Conservation (phyloP, 2,888 invertebrate genomes). For the Pollenia amentaria region DNA sequence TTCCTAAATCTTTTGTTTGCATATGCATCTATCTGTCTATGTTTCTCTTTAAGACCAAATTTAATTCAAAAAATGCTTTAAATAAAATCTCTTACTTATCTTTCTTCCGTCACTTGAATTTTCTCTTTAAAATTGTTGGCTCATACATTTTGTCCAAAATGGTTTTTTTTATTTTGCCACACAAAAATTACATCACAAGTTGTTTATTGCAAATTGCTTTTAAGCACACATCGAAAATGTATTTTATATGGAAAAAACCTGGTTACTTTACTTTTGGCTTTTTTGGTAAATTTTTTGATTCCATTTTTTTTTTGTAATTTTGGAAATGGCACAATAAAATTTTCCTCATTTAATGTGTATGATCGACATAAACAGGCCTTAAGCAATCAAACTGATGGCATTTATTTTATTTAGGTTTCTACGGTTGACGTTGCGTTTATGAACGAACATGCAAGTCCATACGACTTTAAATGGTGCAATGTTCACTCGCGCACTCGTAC, state of each 20-base stretch:
- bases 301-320: conserved; percentile 16
- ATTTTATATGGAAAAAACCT: conserved; percentile 16
- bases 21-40: too few species aligned
- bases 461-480: conserved; percentile 42
- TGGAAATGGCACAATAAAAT: conserved; percentile 40
- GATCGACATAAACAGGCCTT: conserved; percentile 72
- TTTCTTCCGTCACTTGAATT: not conserved
- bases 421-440: conserved; percentile 35
- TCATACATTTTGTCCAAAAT: not conserved
- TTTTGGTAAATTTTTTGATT: conserved; percentile 3
- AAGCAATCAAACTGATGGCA: conserved; percentile 60
- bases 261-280: conserved; percentile 43
- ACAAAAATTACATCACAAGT: conserved; percentile 27
- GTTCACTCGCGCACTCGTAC: conserved; percentile 34
- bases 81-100: not conserved
- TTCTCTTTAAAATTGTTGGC: not conserved
- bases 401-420: conserved; percentile 63
- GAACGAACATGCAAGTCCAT: not conserved
- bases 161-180: not conserved
- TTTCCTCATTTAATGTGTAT: conserved; percentile 51
- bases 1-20: too few species aligned
- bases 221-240: not conserved
- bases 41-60: too few species aligned
- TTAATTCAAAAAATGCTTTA: too few species aligned
- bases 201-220: conserved; percentile 44